Conservation (phyloP, 2,797 vertebrate genomes). For the Microtus obscurus region DNA sequence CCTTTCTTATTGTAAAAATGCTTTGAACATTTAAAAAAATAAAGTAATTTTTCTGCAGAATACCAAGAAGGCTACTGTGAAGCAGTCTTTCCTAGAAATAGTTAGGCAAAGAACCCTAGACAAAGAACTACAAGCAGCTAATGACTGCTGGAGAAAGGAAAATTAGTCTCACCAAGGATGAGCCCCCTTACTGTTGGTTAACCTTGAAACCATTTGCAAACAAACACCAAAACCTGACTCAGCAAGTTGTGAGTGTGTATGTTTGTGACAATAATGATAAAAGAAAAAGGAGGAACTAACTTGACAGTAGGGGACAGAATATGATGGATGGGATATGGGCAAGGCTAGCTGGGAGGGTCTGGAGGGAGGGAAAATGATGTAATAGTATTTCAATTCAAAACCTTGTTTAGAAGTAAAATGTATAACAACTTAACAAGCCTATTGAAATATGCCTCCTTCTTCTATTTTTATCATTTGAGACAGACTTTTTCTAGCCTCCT, state of each 20-base stretch:
- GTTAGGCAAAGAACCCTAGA: not conserved
- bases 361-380: not conserved
- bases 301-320: not conserved
- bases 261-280: not conserved
- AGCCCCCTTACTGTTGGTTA: not conserved
- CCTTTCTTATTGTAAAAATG: not conserved
- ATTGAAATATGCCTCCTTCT: not conserved
- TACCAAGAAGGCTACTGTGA: not conserved
- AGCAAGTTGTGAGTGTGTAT: not conserved
- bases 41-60: not conserved
- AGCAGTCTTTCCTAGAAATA: not conserved
- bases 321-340: too few species aligned
- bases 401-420: not conserved
- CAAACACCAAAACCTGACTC: not conserved
- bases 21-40: not conserved
- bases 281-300: not conserved
- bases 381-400: not conserved
- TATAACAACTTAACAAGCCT: not conserved
- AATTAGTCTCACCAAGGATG: too few species aligned
- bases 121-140: not conserved
- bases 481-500: not conserved
- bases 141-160: not conserved
- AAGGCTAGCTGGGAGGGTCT: not conserved
- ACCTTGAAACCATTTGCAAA: not conserved
- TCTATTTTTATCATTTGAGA: not conserved